These are phyloP conservation scores for Antrozous pallidus DNA, from an alignment of 2,797 vertebrate genomes.

Conservation along the genomic window DNA sequence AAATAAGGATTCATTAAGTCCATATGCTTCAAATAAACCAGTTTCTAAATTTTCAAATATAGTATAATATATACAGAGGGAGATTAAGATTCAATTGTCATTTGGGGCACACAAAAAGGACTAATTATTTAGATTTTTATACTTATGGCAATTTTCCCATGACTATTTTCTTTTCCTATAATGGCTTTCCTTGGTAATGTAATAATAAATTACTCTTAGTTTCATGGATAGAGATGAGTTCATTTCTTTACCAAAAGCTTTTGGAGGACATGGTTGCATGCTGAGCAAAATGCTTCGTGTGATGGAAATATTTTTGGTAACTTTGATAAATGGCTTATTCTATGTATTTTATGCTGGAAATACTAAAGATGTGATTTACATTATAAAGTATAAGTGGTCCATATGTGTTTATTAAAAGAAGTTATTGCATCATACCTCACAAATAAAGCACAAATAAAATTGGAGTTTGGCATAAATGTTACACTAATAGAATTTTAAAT, in stretches of 20 bases:
- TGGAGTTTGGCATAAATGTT: constrained; percentile 67
- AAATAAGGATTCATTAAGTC: constrained; percentile 58
- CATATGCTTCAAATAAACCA: constrained; percentile 66
- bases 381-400: constrained; percentile 56
- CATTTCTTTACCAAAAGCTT: constrained; percentile 62
- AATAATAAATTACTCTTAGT: constrained; percentile 55
- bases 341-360: constrained; percentile 41
- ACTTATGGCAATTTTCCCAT: constrained; percentile 57
- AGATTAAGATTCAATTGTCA: constrained; percentile 64
- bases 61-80: constrained; percentile 43
- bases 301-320: constrained; percentile 57
- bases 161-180: constrained; percentile 62
- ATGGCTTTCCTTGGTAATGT: constrained; percentile 60
- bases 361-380: constrained; percentile 59
- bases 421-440: constrained; percentile 66
- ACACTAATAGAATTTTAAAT: constrained; percentile 68
- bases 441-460: constrained; percentile 63
- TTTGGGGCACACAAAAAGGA: constrained; percentile 54
- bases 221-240: constrained; percentile 61
- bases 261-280: not conserved
- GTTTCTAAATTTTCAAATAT: constrained; percentile 59
- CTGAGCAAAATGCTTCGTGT: constrained; percentile 40
- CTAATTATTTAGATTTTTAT: constrained; percentile 63
- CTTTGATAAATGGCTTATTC: constrained; percentile 62
- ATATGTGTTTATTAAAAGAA: constrained; percentile 63